Evolutionary conservation across 2,113 vertebrate species (phyloP), one percentile per base, ranked within the genome.

Genomic region (Amphiprion percula): DNA sequence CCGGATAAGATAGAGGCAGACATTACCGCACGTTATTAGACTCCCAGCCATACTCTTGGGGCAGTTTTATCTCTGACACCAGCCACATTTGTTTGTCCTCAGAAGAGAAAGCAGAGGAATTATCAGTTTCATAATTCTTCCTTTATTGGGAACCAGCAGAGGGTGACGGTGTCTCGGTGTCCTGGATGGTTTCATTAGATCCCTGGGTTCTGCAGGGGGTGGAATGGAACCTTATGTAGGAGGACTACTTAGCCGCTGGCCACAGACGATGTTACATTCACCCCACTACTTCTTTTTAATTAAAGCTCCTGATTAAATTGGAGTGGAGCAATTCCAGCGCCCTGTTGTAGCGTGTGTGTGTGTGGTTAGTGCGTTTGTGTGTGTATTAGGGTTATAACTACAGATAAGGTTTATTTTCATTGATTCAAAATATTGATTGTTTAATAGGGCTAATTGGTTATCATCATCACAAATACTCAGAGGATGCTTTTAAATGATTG

Each of bases 271-370:
- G 66, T 76, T 78, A 74, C 56, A 63, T 75, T 86, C 61, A 80
- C 74, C 68, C 74, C 69, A 59, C 66, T 69, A 61, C 76, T 85
- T 90, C 56, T 59, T 86, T 87, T 83, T 74, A 85, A 86, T 88
- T 88, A 82, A 81, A 87, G 80, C 52, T 69, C 65, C 66, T 86
- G 84, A 84, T 87, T 80, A 78, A 89, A 83, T 74, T 37, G 72
- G 56, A 47, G 52, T 23, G 59, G 26, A 72, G 60, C 44, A 63
- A 30, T 75, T 76, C n/a, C 39, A 47, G 64, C 24, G 30, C 41
- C 10, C 56, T 64, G 47, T 64, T 44, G 41, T 44, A 15, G 41
- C 61, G 54, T 10, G 58, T 56, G 55, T 19, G 24, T 60, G 50
- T 74, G 37, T 59, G 49, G 46, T 44, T 44, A 52, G 44, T 37